Conservation (phyloP, 2,797 vertebrate species). For the Mormyrus proboscirostris region DNA sequence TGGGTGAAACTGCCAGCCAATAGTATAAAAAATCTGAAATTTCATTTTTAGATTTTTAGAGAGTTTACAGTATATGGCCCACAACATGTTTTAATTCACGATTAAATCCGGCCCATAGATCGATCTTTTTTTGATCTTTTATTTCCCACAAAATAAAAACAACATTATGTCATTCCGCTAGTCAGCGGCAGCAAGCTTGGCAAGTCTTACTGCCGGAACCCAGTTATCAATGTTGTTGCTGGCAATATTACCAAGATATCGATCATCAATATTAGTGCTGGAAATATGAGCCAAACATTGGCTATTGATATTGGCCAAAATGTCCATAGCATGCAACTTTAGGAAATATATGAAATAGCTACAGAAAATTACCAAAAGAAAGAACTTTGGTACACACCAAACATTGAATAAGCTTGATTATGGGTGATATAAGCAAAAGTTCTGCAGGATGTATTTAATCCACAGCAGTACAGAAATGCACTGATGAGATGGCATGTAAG, state of each 20-base stretch:
- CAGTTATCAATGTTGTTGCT: neutral
- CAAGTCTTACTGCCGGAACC: neutral
- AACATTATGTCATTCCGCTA: neutral
- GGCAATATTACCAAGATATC: too few species aligned
- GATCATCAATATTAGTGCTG: neutral
- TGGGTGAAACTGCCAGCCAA: neutral
- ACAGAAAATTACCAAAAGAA: neutral
- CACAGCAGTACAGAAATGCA: neutral
- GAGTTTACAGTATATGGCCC: neutral
- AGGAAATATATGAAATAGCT: neutral
- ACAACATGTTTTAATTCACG: neutral
- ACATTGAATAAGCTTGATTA: neutral
- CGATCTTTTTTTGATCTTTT: neutral
- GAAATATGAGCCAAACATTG: neutral
- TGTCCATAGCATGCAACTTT: neutral
- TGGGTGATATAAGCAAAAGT: neutral
- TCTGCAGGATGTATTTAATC: neutral
- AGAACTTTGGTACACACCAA: neutral
- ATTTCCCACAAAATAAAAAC: neutral
- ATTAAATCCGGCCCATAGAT: neutral
- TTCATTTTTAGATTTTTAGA: too few species aligned
- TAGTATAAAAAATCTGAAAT: neutral
- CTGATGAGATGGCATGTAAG: neutral
- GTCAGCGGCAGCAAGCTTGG: neutral
- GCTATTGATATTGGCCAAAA: neutral